phyloP scores from a whole-genome alignment of 2,113 vertebrate species.

The Passer montanus region DNA sequence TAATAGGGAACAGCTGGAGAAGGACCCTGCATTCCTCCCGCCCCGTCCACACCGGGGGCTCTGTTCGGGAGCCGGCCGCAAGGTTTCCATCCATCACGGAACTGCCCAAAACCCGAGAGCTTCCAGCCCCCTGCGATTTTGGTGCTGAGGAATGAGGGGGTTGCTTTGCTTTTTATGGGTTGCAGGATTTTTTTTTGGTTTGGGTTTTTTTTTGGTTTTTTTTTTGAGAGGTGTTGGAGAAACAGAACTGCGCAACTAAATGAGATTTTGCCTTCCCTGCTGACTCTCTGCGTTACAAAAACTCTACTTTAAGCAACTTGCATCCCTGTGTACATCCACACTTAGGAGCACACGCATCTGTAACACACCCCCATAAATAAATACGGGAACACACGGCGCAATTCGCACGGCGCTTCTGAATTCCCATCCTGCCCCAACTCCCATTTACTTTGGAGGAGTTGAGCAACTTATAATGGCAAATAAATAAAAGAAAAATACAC shows the following conservation, averaged over 20 bases:
- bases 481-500: not conserved
- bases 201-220: not conserved
- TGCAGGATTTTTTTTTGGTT: not conserved
- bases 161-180: not conserved
- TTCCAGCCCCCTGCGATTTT: not conserved
- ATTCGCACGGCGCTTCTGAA: rapidly evolving
- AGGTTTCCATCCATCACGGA: slow-evolving; percentile 53
- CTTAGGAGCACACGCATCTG: rapidly evolving
- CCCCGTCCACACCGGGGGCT: slow-evolving; percentile 73
- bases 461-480: not conserved
- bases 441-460: not conserved
- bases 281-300: rapidly evolving
- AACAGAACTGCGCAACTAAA: not conserved
- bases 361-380: not conserved
- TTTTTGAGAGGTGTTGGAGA: not conserved
- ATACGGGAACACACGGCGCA: not conserved
- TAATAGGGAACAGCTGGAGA: slow-evolving; percentile 78
- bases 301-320: not conserved
- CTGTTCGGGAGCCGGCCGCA: slow-evolving; percentile 57
- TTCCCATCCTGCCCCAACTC: not conserved
- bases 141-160: not conserved
- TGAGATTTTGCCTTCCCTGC: not conserved
- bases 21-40: slow-evolving; percentile 72
- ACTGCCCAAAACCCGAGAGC: not conserved
- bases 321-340: not conserved